Percentiles rank a stretch among this genome's conserved stretches.
Evolutionary conservation across 2,113 vertebrate species (phyloP).

Genomic region (Beaufortia kweichowensis): DNA sequence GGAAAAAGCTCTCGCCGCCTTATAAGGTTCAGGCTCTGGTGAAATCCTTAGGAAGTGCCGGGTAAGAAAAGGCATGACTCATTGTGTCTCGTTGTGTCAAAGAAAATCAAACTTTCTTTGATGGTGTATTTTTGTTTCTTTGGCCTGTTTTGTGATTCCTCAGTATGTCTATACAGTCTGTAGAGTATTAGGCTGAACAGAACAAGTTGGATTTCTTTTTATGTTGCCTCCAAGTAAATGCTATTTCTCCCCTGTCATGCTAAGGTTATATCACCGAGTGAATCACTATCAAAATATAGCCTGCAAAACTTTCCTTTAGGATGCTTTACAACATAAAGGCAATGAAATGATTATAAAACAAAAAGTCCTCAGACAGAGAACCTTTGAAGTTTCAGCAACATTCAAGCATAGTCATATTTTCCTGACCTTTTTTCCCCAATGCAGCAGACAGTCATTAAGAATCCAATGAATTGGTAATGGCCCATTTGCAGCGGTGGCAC

Average conservation of each 20-base stretch:
- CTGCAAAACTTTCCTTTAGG: not conserved
- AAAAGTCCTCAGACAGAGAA: not conserved
- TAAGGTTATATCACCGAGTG: not conserved
- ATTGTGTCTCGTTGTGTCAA: constrained; percentile 34
- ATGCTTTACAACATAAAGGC: not conserved
- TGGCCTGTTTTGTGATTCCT: not conserved
- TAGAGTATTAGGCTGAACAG: no score
- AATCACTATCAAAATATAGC: constrained; percentile 28
- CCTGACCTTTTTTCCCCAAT: not conserved
- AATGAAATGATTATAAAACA: not conserved
- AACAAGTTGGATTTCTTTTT: not conserved
- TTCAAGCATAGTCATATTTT: not conserved
- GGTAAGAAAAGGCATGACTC: constrained; percentile 48
- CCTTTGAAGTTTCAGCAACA: not conserved
- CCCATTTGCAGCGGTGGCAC: constrained; percentile 10
- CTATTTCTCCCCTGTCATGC: not conserved
- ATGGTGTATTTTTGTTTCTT: constrained; percentile 14
- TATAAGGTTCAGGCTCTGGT: constrained; percentile 49
- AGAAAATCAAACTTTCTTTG: constrained; percentile 4
- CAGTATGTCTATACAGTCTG: no score
- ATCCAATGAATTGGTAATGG: not conserved
- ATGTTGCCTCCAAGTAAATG: not conserved
- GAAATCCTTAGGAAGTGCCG: constrained; percentile 36
- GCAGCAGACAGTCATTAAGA: not conserved
- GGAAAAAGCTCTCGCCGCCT: constrained; percentile 35